These are phyloP conservation scores for Scaptomyza tumidula DNA, from an alignment of 2,888 invertebrate species.

Conservation along the genomic window DNA sequence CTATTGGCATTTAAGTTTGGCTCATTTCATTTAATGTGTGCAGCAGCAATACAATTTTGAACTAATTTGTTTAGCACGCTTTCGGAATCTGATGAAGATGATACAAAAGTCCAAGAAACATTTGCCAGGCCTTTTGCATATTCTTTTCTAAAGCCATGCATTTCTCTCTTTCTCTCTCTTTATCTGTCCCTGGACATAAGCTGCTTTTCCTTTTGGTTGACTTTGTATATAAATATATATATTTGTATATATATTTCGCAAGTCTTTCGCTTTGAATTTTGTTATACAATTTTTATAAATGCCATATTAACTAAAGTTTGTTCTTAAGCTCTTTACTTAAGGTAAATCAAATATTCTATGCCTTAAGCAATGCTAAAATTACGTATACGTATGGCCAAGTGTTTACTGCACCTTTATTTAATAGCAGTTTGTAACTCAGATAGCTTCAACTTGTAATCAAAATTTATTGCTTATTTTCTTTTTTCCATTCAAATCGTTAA, in stretches of 20 bases:
- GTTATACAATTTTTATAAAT: background rate
- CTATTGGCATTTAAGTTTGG: background rate
- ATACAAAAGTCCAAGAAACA: no score
- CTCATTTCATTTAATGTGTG: slow-evolving; percentile 64
- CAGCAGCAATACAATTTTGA: slow-evolving; percentile 53
- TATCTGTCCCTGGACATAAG: background rate
- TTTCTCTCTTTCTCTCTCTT: background rate
- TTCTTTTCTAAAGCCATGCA: background rate
- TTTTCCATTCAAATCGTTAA: no score
- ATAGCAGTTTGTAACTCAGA: no score
- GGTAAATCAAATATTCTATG: background rate
- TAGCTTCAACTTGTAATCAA: no score
- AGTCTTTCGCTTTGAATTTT: background rate
- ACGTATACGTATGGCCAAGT: no score
- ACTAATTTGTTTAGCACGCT: slow-evolving; percentile 62
- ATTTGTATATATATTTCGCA: background rate
- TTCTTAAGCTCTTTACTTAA: background rate
- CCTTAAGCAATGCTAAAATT: background rate
- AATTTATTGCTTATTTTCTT: no score
- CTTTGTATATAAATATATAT: background rate
- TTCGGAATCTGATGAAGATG: background rate
- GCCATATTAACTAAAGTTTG: no score
- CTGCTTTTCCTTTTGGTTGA: background rate
- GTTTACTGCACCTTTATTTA: no score
- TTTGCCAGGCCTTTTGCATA: background rate